phyloP scores from a whole-genome alignment of 2,797 vertebrate species.

The Borostomias antarcticus region DNA sequence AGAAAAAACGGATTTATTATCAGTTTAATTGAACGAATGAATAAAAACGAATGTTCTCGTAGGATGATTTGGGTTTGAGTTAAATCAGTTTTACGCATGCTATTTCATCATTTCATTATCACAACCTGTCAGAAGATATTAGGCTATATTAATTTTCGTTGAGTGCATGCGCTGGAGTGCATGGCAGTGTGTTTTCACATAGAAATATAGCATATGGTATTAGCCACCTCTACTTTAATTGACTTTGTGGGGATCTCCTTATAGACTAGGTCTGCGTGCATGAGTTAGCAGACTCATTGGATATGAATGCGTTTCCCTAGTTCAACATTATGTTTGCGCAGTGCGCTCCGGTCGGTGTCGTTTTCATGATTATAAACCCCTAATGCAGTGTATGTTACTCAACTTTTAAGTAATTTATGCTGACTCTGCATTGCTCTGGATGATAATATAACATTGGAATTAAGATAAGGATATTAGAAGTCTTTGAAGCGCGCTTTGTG shows the following conservation, averaged over 20 bases:
- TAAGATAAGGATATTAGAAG: constrained; percentile 56
- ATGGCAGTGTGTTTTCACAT: constrained; percentile 28
- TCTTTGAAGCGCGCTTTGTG: constrained; percentile 50
- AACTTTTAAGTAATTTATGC: constrained; percentile 72
- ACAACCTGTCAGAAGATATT: neutral
- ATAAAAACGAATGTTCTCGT: constrained; percentile 17
- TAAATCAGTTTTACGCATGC: constrained; percentile 17
- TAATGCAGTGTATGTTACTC: constrained; percentile 43
- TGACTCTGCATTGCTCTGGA: constrained; percentile 71
- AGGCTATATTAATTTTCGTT: neutral
- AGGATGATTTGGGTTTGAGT: constrained; percentile 26
- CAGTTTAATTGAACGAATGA: constrained; percentile 19
- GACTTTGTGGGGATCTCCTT: constrained; percentile 17
- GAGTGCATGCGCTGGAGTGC: constrained; percentile 27
- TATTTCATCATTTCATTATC: constrained; percentile 7
- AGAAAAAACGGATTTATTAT: constrained; percentile 43
- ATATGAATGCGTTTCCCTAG: constrained; percentile 45
- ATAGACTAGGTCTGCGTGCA: constrained; percentile 29
- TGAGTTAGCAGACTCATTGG: constrained; percentile 28
- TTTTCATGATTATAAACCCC: constrained; percentile 53
- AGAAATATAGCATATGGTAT: neutral
- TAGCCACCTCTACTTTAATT: constrained; percentile 29
- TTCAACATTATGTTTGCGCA: constrained; percentile 11
- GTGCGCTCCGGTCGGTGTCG: constrained; percentile 11
- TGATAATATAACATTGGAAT: constrained; percentile 51